phyloP scores from a whole-genome alignment of 2,113 vertebrate genomes.

The Monopterus albus region DNA sequence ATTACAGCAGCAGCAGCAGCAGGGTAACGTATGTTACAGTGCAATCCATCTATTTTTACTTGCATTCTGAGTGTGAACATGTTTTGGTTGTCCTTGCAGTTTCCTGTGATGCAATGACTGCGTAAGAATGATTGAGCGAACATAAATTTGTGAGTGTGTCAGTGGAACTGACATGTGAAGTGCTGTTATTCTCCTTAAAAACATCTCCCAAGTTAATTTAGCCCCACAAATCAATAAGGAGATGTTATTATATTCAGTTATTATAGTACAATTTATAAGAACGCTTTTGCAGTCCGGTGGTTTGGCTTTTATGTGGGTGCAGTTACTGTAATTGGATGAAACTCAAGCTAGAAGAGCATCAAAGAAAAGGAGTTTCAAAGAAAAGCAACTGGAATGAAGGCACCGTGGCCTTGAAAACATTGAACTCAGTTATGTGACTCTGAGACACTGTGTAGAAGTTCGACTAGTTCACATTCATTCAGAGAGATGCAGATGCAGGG shows the following conservation, averaged over 20 bases:
- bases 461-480: no score
- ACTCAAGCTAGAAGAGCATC: background rate
- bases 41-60: slow-evolving; percentile 19
- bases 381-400: background rate
- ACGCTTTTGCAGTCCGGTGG: slow-evolving; percentile 18
- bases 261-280: background rate
- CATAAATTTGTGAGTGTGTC: slow-evolving; percentile 17
- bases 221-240: slow-evolving; percentile 24
- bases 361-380: background rate
- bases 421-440: no score
- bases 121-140: slow-evolving; percentile 9
- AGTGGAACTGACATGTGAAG: slow-evolving; percentile 24
- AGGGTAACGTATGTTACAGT: slow-evolving; percentile 6
- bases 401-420: no score
- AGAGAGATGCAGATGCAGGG: no score
- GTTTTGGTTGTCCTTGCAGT: slow-evolving; percentile 46
- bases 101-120: slow-evolving; percentile 17
- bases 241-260: slow-evolving; percentile 14
- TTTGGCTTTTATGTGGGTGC: slow-evolving; percentile 11
- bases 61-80: slow-evolving; percentile 16
- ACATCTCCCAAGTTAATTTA: slow-evolving; percentile 31
- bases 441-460: no score
- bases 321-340: slow-evolving; percentile 20
- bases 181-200: slow-evolving; percentile 31
- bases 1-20: slow-evolving; percentile 14